Evolutionary conservation across 2,797 vertebrate genomes (phyloP).

Genomic region (Schizothorax lantsangensis): DNA sequence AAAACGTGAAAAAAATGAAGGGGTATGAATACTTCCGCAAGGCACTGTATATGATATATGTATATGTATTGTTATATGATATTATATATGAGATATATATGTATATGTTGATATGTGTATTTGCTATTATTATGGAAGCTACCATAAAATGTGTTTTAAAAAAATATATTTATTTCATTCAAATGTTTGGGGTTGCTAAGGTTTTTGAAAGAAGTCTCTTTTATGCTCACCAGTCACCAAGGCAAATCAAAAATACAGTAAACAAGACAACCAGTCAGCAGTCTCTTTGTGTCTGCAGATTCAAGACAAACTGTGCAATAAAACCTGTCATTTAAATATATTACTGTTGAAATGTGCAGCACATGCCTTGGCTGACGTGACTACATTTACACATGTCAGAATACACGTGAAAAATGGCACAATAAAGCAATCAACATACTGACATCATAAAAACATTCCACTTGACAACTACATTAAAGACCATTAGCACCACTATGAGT

Average conservation of each 20-base stretch:
- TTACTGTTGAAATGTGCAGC: neutral
- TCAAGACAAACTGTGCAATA: neutral
- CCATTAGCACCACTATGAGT: neutral
- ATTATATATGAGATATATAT: too few species aligned
- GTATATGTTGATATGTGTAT: too few species aligned
- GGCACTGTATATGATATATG: too few species aligned
- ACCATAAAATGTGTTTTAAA: too few species aligned
- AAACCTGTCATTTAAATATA: neutral
- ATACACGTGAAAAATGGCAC: neutral
- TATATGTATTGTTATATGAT: too few species aligned
- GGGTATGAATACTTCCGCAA: too few species aligned
- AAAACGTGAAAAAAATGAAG: too few species aligned
- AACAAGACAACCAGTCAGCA: neutral
- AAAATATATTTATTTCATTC: neutral
- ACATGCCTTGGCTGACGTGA: neutral
- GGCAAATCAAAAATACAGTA: too few species aligned
- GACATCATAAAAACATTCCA: conserved; percentile 2
- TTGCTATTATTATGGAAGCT: too few species aligned
- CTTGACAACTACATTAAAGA: neutral
- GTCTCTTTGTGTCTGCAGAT: neutral
- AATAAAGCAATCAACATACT: conserved; percentile 5
- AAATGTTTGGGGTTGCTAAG: neutral
- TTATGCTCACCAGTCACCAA: neutral
- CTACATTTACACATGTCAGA: neutral
- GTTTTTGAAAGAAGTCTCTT: neutral